Evolutionary conservation across 2,113 vertebrate species (phyloP).

Genomic region (Xenus cinereus): DNA sequence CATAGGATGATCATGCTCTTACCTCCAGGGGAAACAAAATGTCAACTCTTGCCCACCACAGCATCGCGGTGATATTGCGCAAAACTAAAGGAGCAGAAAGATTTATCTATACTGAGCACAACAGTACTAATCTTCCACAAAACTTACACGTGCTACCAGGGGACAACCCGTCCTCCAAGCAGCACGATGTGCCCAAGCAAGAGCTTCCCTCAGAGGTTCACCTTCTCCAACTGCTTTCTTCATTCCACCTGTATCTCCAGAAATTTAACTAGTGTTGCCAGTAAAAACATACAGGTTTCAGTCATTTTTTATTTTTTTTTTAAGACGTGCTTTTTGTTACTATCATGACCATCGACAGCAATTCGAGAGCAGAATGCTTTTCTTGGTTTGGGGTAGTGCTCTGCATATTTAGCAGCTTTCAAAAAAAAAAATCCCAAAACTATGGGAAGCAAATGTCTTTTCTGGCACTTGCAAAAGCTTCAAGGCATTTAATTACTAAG

Average conservation of each 20-base stretch:
- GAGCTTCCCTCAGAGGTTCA: background rate
- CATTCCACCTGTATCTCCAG: background rate
- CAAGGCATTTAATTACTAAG: background rate
- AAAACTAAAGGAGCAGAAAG: background rate
- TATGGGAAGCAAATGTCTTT: background rate
- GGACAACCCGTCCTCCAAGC: background rate
- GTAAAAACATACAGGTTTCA: background rate
- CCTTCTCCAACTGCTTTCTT: background rate
- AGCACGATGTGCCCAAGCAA: background rate
- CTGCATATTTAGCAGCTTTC: background rate
- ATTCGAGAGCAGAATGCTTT: background rate
- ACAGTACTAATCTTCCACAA: background rate
- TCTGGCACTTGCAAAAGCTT: background rate
- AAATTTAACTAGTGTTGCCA: background rate
- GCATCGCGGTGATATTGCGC: background rate
- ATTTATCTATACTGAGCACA: background rate
- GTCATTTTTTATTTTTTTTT: background rate
- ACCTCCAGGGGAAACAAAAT: background rate
- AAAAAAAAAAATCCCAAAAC: background rate
- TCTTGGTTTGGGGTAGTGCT: background rate
- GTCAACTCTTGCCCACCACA: background rate
- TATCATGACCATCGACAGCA: background rate
- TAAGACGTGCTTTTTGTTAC: background rate
- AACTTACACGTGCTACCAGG: accelerated
- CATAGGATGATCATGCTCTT: background rate